Evolutionary conservation across 2,113 vertebrate genomes (phyloP), one percentile per base, ranked within the genome.

Genomic region (Pyxicephalus adspersus): DNA sequence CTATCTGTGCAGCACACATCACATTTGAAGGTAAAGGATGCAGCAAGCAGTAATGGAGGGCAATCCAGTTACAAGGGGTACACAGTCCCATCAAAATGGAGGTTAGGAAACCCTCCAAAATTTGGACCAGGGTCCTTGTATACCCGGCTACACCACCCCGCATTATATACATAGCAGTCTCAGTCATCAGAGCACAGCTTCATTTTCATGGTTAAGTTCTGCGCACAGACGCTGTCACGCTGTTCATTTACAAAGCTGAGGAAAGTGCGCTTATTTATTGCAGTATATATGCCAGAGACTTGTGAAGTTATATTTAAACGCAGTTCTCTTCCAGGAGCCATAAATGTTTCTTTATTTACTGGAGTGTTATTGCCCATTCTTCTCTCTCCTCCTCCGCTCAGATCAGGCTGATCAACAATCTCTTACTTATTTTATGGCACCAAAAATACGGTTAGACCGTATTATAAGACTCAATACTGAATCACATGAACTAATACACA

Each of bases 291-390:
- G 54, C 67, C 13, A 20, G 50, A 54, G 25, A 13, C 45, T 22
- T 1, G 25, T 23, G 8, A 28, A 13, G 45, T 71, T 54, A 45
- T 54, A 71, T 54, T 55, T 17, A 54, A 50, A 25, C 67, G 17
- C 67, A 58, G 17, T 71, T 54, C 51, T 54, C 67, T 54, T 54
- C 22, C 23, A 28, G 67, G 25, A 54, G 67, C 28, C 45, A 71
- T 71, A 54, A 71, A 71, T 71, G 51, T 71, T 25, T 5, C 1
- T 9, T 70, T 50, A 70, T 70, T 70, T 70, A 52, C 34, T 51
- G 25, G 22, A 54, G 50, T 13, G 28, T 28, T 29, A 54, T 70
- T 8, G 16, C 51, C 45, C 17, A 9, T 25, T 52, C 3, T 5
- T 4, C 1, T 70, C 45, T 31, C 19, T 52, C 66, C 38, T 38